Base-by-base conservation (phyloP, 1,140 invertebrate species). In the Drosophila simulans region DNA sequence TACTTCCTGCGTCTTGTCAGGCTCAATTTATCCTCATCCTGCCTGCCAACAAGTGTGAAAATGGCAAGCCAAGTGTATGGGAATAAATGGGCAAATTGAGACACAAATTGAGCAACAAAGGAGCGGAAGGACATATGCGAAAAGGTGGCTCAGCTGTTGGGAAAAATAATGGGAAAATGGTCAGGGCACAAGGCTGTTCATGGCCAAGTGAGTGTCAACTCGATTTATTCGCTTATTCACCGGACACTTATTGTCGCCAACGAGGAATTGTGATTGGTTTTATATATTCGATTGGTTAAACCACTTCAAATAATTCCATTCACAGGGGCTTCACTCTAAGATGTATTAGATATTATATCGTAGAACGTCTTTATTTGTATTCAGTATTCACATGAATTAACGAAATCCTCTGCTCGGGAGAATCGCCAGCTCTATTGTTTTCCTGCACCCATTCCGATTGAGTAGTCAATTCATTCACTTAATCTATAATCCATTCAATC, bases 51-150 rank as follows among this genome's bases (percentile, higher is more conserved):
- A 68, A 68, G 63, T 71, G 68, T 43, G 63, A 51, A 40, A 70
- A 70, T 52, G 49, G 34, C 55, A 54, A 65, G 46, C 71, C 70
- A 57, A 74, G 70, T 75, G 72, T 74, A 57, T 65, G 70, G 45
- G 51, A 75, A 65, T 75, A 75, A 75, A 65, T 75, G 72, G 73
- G 70, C 69, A 75, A 75, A 56, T 75, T 72, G 69, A 64, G 43
- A 37, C 35, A 63, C 69, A 75, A 75, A 63, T 75, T 56, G 71
- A 64, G 58, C 51, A 55, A 73, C 69, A 73, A 75, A 72, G 20
- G 15, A 64, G 34, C 35, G 31, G 17, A 22, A 56, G 52, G 60
- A 57, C 43, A 57, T 70, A 17, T 53, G 59, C 11, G 31, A n/a
- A 45, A 60, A 68, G 64, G 64, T 60, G 57, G n/a, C 52, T 11